Base-by-base conservation (phyloP, 2,888 invertebrate species). In the Branchipolynoe longqiensis region DNA sequence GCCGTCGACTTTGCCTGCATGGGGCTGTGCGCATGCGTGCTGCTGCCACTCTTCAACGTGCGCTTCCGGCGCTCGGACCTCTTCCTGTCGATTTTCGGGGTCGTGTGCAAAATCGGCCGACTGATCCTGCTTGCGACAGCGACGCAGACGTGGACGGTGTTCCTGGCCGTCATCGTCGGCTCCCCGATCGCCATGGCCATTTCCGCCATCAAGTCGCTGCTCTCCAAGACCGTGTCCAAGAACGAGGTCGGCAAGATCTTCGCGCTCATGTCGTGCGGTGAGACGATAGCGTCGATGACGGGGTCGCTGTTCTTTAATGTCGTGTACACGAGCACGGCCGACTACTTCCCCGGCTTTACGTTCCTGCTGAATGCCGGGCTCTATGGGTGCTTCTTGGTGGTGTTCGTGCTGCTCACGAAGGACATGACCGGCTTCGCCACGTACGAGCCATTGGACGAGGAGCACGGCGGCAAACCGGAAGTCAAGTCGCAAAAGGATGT, bases 1-100 rank as follows among this genome's bases (percentile, higher is more conserved):
- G 93, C 92, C 3, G 85, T 90, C 64, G 92, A 93, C 83, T 91
- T 96, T 91, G 96, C 97, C 48, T 89, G 96, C 14, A 95, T 94
- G 93, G 90, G 92, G 90, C 89, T 92, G 2, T 87, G 90, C 22
- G 90, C 94, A 22, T 86, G 94, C 0, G 87, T 91, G 6, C 89
- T 91, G 2, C 90, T 93, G 81, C 94, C 94, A 0, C 59, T 93
- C 22, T 85, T 90, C 38, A 90, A 90, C 85, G 85, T 85, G n/a
- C 86, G 86, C 54, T 69, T 69, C 73, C 78, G 88, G 8, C 48
- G 91, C 36, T 88, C 88, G 1, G 94, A 94, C 86, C 91, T 92
- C 22, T 90, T 91, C 18, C 86, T 94, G 25, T 92, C 92, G 18
- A 86, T 93, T 12, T 73, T 93, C 6, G 94, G 94, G 1, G 88